Evolutionary conservation across 2,113 vertebrate species (phyloP).

Genomic region (Lontra canadensis): DNA sequence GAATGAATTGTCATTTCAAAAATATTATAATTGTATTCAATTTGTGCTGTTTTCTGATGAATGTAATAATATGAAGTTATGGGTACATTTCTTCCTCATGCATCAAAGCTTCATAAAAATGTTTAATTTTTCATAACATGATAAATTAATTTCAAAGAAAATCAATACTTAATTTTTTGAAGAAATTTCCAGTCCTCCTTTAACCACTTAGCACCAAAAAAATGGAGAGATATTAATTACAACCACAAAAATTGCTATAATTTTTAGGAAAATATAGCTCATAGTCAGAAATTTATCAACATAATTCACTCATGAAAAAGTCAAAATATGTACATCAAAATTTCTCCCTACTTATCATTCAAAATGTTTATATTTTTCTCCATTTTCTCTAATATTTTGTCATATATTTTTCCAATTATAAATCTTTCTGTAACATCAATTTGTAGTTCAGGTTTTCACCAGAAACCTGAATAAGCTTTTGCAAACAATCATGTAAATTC

Average conservation of each 20-base stretch:
- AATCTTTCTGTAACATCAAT: not conserved
- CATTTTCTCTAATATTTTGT: not conserved
- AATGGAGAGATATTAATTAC: not conserved
- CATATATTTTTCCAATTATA: not conserved
- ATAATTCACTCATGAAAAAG: not conserved
- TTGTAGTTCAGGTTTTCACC: not conserved
- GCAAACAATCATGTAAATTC: not conserved
- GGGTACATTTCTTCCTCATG: not conserved
- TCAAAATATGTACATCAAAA: not conserved
- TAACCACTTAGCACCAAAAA: not conserved
- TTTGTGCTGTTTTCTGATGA: not conserved
- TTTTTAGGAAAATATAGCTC: not conserved
- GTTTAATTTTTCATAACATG: not conserved
- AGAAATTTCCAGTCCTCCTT: not conserved
- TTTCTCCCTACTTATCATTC: not conserved
- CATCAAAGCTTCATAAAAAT: not conserved
- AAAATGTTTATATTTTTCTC: not conserved
- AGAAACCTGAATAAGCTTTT: not conserved
- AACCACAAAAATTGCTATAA: not conserved
- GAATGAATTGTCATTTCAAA: slow-evolving; percentile 49
- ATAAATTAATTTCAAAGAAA: not conserved
- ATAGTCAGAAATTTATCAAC: not conserved
- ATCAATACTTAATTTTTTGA: not conserved
- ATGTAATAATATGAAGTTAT: not conserved
- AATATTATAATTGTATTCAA: not conserved